Percentiles rank a stretch among this genome's conserved stretches.
phyloP scores from a whole-genome alignment of 2,113 vertebrate species.

The Cynoglossus semilaevis region DNA sequence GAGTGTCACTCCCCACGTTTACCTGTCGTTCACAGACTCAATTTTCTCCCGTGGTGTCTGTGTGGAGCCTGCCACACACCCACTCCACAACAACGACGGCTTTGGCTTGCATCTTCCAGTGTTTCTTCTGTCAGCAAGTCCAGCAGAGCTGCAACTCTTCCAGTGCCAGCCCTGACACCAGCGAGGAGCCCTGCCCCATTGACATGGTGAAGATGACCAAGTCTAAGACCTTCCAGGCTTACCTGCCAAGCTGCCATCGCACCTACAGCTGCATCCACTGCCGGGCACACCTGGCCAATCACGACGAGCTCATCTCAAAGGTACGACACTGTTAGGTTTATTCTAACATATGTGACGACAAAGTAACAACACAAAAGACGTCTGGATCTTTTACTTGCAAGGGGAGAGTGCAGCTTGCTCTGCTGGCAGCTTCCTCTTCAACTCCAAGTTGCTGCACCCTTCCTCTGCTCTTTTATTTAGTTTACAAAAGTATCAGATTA shows the following conservation, averaged over 20 bases:
- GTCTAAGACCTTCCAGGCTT: constrained; percentile 98
- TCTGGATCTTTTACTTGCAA: no score
- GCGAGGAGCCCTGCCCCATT: constrained; percentile 80
- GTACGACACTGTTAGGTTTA: no score
- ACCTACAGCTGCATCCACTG: constrained; percentile 99
- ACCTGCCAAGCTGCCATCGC: constrained; percentile 92
- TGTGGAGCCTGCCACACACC: constrained; percentile 93
- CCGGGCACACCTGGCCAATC: constrained; percentile 96
- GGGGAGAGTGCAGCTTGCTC: no score
- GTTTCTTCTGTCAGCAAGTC: constrained; percentile 94
- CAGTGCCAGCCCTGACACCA: constrained; percentile 86
- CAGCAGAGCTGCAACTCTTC: constrained; percentile 87
- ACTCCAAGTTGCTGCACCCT: no score
- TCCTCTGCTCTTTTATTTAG: no score
- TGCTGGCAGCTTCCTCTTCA: no score
- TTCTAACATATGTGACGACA: no score
- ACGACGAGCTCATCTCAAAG: constrained; percentile 94
- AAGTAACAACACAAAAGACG: no score
- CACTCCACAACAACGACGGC: constrained; percentile 91
- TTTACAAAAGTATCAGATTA: no score
- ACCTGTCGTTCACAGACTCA: constrained; percentile 75
- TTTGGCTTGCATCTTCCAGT: constrained; percentile 94
- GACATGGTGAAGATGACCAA: constrained; percentile 99
- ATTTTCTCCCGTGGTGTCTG: constrained; percentile 84
- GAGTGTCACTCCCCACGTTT: constrained; percentile 8